Percentiles rank a stretch among this genome's conserved stretches.
Conservation (phyloP, 2,113 vertebrate genomes). For the Desmodus rotundus region DNA sequence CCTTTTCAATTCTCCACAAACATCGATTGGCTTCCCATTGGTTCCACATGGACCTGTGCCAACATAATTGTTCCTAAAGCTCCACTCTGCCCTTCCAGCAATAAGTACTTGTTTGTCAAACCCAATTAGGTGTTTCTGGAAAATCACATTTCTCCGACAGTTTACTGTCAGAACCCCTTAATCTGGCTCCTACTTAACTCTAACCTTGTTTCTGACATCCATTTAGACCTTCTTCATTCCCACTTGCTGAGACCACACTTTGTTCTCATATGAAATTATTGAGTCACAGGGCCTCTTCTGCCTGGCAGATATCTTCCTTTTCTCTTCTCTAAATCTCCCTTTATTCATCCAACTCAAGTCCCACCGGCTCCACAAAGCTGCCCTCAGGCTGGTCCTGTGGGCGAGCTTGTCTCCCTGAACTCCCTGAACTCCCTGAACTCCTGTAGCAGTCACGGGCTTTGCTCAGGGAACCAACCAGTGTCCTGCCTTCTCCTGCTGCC, state of each 20-base stretch:
- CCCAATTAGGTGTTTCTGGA: not conserved
- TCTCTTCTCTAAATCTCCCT: not conserved
- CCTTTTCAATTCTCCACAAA: not conserved
- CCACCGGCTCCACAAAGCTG: not conserved
- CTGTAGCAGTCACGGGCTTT: not conserved
- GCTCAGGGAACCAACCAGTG: not conserved
- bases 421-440: not conserved
- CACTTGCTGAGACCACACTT: not conserved
- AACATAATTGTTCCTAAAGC: not conserved
- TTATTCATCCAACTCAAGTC: not conserved
- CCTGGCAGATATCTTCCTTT: not conserved
- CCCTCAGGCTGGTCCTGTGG: not conserved
- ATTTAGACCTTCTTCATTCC: not conserved
- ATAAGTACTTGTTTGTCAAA: not conserved
- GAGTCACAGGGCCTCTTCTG: not conserved
- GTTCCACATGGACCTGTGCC: not conserved
- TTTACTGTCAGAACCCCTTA: not conserved
- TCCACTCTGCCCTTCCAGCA: not conserved
- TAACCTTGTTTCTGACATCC: not conserved
- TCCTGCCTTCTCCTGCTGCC: not conserved
- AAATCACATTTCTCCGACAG: not conserved
- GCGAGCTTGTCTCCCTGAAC: not conserved
- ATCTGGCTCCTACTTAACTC: not conserved
- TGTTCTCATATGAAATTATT: not conserved
- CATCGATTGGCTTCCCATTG: not conserved